Conservation (phyloP, 1,140 invertebrate genomes). For the Brachionus manjavacas region DNA sequence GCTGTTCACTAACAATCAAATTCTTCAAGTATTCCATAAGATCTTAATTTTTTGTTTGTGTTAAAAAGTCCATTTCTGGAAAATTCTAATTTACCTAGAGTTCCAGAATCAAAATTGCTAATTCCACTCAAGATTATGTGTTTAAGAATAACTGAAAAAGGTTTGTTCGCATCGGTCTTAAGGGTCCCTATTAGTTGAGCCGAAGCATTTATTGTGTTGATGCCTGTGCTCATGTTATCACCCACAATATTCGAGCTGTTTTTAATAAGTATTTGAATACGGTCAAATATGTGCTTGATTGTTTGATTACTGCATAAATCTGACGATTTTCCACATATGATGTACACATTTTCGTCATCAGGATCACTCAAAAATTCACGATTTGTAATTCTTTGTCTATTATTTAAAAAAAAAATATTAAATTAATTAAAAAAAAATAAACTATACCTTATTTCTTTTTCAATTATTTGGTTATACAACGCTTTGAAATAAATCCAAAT, state of each 20-base stretch:
- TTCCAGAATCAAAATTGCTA: not conserved
- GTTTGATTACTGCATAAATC: constrained; percentile 2
- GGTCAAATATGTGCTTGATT: constrained; percentile 22
- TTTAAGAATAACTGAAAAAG: constrained; percentile 8
- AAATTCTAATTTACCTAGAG: constrained; percentile 6
- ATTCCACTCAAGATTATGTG: not conserved
- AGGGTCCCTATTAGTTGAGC: not conserved
- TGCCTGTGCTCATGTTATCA: not conserved
- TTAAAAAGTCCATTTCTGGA: not conserved
- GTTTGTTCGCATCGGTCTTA: constrained; percentile 4
- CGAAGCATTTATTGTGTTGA: not conserved
- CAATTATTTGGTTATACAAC: constrained; percentile 76
- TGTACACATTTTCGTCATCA: constrained; percentile 15
- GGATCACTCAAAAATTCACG: constrained; percentile 36
- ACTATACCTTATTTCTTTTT: constrained; percentile 64
- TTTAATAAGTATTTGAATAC: constrained; percentile 8
- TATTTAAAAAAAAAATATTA: not conserved
- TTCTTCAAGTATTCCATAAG: constrained; percentile 18
- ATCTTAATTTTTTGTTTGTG: not conserved
- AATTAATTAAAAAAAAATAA: not conserved
- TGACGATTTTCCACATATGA: not conserved
- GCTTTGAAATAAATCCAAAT: constrained; percentile 80
- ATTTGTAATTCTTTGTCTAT: constrained; percentile 48
- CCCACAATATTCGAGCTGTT: constrained; percentile 2
- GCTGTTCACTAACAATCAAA: not conserved